Percentiles rank a stretch among this genome's conserved stretches.
phyloP scores from a whole-genome alignment of 2,797 vertebrate genomes.

The Typhlichthys subterraneus region DNA sequence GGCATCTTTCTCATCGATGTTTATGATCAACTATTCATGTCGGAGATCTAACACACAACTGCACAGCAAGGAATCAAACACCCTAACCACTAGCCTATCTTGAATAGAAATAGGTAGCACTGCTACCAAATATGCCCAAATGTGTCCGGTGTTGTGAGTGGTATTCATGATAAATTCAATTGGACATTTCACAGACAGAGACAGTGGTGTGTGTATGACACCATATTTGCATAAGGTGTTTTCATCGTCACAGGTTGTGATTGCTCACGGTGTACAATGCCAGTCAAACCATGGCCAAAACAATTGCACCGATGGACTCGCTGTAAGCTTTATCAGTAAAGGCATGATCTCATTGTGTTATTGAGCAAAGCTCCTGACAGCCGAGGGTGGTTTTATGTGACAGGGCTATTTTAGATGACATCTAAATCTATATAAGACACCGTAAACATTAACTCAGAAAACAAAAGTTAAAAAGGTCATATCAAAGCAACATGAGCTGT shows the following conservation, averaged over 20 bases:
- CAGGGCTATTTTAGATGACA: background rate
- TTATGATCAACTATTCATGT: too few relatives aligned
- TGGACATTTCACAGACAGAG: background rate
- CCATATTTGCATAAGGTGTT: constrained; percentile 2
- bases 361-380: background rate
- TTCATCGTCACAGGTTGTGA: background rate
- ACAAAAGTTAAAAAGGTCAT: too few relatives aligned
- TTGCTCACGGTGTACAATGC: background rate
- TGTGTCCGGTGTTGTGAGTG: background rate
- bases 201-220: background rate
- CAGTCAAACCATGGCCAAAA: constrained; percentile 1
- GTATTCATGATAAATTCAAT: constrained; percentile 1
- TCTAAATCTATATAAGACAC: background rate
- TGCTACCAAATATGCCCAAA: background rate
- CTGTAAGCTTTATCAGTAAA: background rate
- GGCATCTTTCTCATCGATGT: too few relatives aligned
- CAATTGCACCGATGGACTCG: background rate
- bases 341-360: background rate
- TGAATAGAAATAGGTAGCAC: too few relatives aligned
- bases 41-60: too few relatives aligned
- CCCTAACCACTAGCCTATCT: too few relatives aligned
- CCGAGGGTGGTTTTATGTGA: background rate
- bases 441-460: background rate
- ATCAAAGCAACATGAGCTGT: too few relatives aligned
- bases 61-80: too few relatives aligned